These are phyloP conservation scores for Hydrolagus colliei DNA, from an alignment of 2,797 vertebrate genomes.

Conservation along the genomic window DNA sequence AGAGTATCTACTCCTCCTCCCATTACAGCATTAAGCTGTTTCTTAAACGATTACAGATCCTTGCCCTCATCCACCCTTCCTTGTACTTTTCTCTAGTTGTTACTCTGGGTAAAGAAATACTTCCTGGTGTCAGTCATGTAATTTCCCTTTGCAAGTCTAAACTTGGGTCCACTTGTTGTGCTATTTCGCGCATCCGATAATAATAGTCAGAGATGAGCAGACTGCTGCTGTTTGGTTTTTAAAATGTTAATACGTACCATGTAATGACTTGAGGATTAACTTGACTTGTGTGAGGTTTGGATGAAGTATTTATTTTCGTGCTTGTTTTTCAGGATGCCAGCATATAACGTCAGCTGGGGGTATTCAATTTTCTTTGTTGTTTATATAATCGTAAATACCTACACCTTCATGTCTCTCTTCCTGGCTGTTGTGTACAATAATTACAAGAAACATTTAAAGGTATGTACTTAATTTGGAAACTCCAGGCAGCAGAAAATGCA, in stretches of 20 bases:
- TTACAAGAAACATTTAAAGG: slow-evolving; percentile 90
- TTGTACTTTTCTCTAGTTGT: too few species aligned
- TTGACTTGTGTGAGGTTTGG: neutral
- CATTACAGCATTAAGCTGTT: too few species aligned
- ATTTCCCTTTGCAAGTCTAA: too few species aligned
- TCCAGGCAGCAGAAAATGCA: neutral
- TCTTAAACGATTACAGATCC: too few species aligned
- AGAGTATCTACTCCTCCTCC: too few species aligned
- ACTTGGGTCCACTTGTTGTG: too few species aligned
- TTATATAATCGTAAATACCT: slow-evolving; percentile 83
- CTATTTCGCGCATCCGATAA: too few species aligned
- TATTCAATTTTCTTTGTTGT: slow-evolving; percentile 81
- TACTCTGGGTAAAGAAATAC: too few species aligned
- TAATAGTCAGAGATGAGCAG: too few species aligned
- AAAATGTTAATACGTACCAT: neutral
- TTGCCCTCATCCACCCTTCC: too few species aligned
- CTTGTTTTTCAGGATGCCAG: slow-evolving; percentile 74
- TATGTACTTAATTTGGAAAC: slow-evolving; percentile 39
- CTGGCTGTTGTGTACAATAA: slow-evolving; percentile 91
- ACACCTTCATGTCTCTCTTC: slow-evolving; percentile 94
- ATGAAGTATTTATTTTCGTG: neutral
- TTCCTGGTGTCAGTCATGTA: too few species aligned
- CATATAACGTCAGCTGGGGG: slow-evolving; percentile 69
- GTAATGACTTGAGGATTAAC: neutral
- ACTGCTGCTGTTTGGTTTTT: neutral